A percentile compares a stretch with the other conserved stretches of the same genome.
phyloP scores from a whole-genome alignment of 2,888 invertebrate species.

The Apocheima hispidaria region DNA sequence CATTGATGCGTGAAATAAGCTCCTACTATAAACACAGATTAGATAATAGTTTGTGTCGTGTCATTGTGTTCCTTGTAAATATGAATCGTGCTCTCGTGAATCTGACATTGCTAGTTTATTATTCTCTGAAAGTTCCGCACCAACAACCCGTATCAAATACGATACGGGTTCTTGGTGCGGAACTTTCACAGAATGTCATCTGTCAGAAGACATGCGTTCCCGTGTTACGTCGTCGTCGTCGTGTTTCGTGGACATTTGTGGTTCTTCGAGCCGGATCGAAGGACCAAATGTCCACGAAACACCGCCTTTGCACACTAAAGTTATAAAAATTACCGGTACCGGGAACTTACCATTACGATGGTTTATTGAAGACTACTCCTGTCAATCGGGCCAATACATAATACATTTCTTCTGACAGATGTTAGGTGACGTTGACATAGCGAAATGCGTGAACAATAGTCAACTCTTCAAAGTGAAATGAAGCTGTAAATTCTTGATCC shows the following conservation, averaged over 20 bases:
- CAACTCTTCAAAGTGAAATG: slow-evolving; percentile 9
- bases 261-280: no score
- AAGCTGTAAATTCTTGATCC: slow-evolving; percentile 6
- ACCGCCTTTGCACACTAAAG: no score
- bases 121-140: slow-evolving; percentile 9
- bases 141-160: slow-evolving; percentile 11
- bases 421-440: neutral
- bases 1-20: slow-evolving; percentile 40
- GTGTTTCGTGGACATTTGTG: no score
- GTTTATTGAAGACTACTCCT: no score
- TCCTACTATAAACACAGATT: slow-evolving; percentile 10
- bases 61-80: slow-evolving; percentile 1
- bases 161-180: slow-evolving; percentile 8
- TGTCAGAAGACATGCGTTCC: neutral
- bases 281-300: no score
- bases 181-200: neutral
- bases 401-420: no score
- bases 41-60: slow-evolving; percentile 7
- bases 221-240: no score
- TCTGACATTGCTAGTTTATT: no score
- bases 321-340: no score
- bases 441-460: neutral
- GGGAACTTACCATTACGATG: no score
- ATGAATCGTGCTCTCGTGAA: slow-evolving; percentile 20
- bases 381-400: no score